A percentile compares a stretch with the other conserved stretches of the same genome.
These are phyloP conservation scores for Psilanteris sp. DNA, from an alignment of 1,140 invertebrate species.

Conservation along the genomic window DNA sequence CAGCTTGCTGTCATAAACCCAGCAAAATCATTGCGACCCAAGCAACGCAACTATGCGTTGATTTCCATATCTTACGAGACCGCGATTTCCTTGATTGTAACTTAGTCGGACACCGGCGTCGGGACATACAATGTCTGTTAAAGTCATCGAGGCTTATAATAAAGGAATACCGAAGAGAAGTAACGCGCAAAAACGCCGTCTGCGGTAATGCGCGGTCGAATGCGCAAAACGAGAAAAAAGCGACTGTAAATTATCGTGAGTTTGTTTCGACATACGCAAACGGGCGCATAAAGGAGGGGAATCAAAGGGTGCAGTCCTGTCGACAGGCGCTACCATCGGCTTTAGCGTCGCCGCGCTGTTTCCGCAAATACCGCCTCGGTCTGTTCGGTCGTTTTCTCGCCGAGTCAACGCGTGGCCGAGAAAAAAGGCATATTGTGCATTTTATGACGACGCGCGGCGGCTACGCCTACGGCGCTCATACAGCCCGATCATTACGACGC, in stretches of 20 bases:
- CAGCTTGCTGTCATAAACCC: conserved; percentile 3
- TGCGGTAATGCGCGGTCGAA: conserved; percentile 21
- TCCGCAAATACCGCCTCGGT: conserved; percentile 50
- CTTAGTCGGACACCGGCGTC: conserved; percentile 5
- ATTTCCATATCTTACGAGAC: neutral
- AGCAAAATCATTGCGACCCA: neutral
- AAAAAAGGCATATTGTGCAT: conserved; percentile 49
- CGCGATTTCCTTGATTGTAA: conserved; percentile 14
- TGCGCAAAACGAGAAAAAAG: conserved; percentile 19
- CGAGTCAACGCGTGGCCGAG: conserved; percentile 40
- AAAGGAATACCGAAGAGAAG: conserved; percentile 29
- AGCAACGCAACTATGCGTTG: neutral
- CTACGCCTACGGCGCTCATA: conserved; percentile 34
- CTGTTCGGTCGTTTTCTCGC: conserved; percentile 28
- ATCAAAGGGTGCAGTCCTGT: conserved; percentile 48
- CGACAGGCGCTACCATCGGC: conserved; percentile 41
- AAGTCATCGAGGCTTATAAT: conserved; percentile 26
- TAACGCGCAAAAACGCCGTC: conserved; percentile 25
- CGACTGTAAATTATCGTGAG: conserved; percentile 37
- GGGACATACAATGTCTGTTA: conserved; percentile 6
- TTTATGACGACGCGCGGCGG: conserved; percentile 32
- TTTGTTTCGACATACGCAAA: conserved; percentile 25
- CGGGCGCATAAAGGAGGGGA: conserved; percentile 41
- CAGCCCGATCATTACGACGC: conserved; percentile 23
- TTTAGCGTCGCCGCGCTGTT: conserved; percentile 34